Percentiles rank a stretch among this genome's conserved stretches.
Evolutionary conservation across 2,888 invertebrate genomes (phyloP).

Genomic region (Hoplodrina blanda): DNA sequence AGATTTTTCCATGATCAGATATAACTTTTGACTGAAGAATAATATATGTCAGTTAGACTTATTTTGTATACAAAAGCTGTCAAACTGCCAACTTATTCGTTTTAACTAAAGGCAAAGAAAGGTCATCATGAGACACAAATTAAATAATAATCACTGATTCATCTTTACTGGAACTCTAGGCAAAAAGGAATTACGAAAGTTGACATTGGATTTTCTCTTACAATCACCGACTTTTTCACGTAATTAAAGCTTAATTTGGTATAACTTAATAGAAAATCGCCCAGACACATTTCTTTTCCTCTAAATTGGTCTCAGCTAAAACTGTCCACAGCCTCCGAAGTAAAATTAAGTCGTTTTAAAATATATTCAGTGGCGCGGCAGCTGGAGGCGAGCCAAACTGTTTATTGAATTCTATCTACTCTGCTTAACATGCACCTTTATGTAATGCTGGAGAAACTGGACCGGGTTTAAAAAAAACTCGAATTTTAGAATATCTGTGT

Average conservation of each 20-base stretch:
- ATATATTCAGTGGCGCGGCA: constrained; percentile 46
- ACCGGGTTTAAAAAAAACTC: not conserved
- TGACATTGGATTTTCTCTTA: not conserved
- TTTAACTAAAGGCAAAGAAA: no score
- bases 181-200: not conserved
- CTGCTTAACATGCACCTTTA: constrained; percentile 31
- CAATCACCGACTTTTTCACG: no score
- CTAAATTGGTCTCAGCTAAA: constrained; percentile 47
- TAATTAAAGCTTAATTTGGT: constrained; percentile 25
- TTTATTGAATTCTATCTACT: constrained; percentile 58
- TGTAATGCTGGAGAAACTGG: constrained; percentile 11
- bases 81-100: no score
- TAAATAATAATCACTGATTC: no score
- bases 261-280: constrained; percentile 15
- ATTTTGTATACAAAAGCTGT: no score
- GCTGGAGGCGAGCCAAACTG: constrained; percentile 57
- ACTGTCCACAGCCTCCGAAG: constrained; percentile 32
- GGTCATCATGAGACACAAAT: no score
- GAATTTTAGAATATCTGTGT: not conserved
- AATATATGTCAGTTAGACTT: no score
- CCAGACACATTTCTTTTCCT: constrained; percentile 23
- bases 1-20: no score
- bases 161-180: not conserved
- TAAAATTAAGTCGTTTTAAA: constrained; percentile 59
- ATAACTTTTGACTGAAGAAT: no score